These are phyloP conservation scores for Plotosus lineatus DNA, from an alignment of 2,113 vertebrate genomes.

Conservation along the genomic window DNA sequence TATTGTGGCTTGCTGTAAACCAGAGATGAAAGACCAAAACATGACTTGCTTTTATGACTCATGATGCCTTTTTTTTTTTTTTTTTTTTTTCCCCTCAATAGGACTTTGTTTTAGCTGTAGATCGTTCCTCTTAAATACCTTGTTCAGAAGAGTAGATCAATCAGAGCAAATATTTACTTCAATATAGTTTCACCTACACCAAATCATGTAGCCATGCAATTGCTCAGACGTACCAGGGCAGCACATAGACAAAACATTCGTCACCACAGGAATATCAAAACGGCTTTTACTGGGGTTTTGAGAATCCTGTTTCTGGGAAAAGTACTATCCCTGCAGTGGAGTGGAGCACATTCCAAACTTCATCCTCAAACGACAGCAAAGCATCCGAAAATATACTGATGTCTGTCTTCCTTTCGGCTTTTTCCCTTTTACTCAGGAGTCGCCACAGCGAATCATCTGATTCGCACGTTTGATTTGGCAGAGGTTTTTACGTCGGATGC, in stretches of 20 bases:
- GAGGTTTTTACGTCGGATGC: too few species aligned
- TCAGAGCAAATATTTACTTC: slow-evolving; percentile 15
- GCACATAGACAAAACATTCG: slow-evolving; percentile 16
- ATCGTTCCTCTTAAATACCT: neutral
- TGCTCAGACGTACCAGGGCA: slow-evolving; percentile 2
- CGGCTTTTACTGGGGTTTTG: neutral
- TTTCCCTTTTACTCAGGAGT: too few species aligned
- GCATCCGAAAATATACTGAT: neutral
- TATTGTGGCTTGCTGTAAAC: neutral
- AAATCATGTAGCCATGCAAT: neutral
- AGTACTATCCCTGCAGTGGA: neutral
- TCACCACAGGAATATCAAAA: neutral
- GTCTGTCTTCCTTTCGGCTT: neutral
- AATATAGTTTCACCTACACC: neutral
- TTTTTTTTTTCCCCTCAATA: neutral
- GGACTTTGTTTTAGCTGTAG: neutral
- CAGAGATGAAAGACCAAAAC: neutral
- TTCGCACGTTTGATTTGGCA: too few species aligned
- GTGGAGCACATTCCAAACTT: neutral
- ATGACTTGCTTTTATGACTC: neutral
- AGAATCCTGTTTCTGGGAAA: neutral
- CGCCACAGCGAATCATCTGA: too few species aligned
- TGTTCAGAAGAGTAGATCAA: neutral
- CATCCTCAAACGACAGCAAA: neutral
- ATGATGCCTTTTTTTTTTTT: too few species aligned